Evolutionary conservation across 1,140 invertebrate genomes (phyloP), one percentile per base, ranked within the genome.

Genomic region (Euwallacea similis): DNA sequence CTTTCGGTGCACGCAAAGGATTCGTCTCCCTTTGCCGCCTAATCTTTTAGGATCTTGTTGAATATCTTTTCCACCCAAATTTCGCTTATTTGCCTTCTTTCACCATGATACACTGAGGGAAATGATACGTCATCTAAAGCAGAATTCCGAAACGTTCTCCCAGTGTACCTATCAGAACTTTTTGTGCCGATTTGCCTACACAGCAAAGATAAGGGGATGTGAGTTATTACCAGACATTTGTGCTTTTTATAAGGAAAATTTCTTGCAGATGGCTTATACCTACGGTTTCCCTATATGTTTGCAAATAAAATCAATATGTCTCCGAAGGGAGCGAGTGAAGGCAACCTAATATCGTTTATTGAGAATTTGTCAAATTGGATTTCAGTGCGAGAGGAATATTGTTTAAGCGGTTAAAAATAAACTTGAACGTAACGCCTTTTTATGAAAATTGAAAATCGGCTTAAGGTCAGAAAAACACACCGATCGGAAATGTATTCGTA

Each of bases 41-140:
- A 69, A 69, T 62, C 67, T 59, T 69, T 69, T 53, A 69, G 42
- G 47, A 69, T 69, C 67, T 61, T 69, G 67, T 61, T 69, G 67
- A 69, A 69, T 69, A 69, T 62, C 58, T 61, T 69, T 69, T 69
- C 41, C 58, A 16, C 33, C 59, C 59, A 43, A 13, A 41, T 42
- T 68, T 61, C 41, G 33, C 16, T 33, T 68, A 46, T 66, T 58
- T 59, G 7, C 44, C n/a, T 56, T 46, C 9, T 50, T 56, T 13
- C 46, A 13, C 21, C 46, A 50, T 33, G n/a, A 10, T 67, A 67
- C 65, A 67, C 65, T 59, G 54, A 21, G 41, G 42, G 41, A 66
- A 66, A n/a, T 0, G 11, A 59, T 7, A 59, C 21, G 4, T 33
- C 21, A 33, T 33, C 21, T 33, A 33, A 33, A 33, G 21, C 21